Base-by-base conservation (phyloP, 2,888 invertebrate genomes). In the Penaeus monodon region DNA sequence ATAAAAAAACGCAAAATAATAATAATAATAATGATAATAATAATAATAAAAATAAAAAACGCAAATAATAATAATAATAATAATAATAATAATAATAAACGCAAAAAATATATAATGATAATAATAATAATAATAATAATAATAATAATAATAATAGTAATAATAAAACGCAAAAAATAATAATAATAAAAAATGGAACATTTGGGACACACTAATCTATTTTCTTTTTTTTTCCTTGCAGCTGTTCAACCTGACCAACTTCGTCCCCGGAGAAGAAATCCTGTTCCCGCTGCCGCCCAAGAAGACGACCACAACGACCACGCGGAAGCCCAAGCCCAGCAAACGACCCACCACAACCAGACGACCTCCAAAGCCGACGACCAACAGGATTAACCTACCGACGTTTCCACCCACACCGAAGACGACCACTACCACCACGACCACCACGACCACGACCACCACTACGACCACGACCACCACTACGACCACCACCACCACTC, bases 391-490 rank as follows among this genome's bases (percentile, higher is more conserved):
- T 68, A 68, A 12, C 10, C 14, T 29, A 68, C 27, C 29, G 68
- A 17, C 68, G 68, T n/a, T 29, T 14, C 29, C 68, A 68, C 10
- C 68, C 12, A 68, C 68, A 20, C 68, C 68, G 29, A 68, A 12
- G 12, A 22, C 92, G n/a, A 90, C 90, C 27, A 89, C 90, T 66
- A 90, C 92, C 29, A 90, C 90, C 27, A 89, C 90, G 70, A 90
- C 90, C 24, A 91, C 93, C 1, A 84, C 93, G 92, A 92, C 93
- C 0, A 92, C 92, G 66, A 92, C 93, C 3, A 93, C 93, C 1
- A 93, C 92, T 78, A 90, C 85, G 33, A 89, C 89, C 65, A 81
- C 82, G 63, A 81, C 74, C 29, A 89, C 85, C n/a, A 68, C 82
- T 10, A 83, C 90, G 20, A 65, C 65, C 17, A 88, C 82, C 38